These are phyloP conservation scores for Subanguina moxae DNA, from an alignment of 1,140 invertebrate species.

Conservation along the genomic window DNA sequence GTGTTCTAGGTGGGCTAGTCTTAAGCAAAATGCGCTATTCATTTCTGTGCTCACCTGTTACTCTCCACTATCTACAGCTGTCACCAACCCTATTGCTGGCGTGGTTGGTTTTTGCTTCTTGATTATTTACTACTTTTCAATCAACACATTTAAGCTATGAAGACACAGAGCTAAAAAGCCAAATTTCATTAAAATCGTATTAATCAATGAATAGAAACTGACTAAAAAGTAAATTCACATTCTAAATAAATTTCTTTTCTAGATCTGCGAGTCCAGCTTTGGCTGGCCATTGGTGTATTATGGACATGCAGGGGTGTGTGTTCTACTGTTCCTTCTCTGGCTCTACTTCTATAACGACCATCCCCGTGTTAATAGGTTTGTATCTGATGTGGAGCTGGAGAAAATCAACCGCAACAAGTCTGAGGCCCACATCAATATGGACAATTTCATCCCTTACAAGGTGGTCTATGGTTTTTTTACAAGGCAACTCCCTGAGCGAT, in stretches of 20 bases:
- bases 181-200: too few relatives aligned
- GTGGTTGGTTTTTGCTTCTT: slow-evolving; percentile 16
- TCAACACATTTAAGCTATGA: too few relatives aligned
- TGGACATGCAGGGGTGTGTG: slow-evolving; percentile 26
- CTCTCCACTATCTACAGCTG: slow-evolving; percentile 31
- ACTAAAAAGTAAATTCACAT: not conserved
- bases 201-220: not conserved
- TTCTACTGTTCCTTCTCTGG: slow-evolving; percentile 39
- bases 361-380: slow-evolving; percentile 27
- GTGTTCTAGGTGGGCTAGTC: slow-evolving; percentile 33
- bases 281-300: slow-evolving; percentile 46
- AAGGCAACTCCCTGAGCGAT: too few relatives aligned
- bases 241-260: not conserved
- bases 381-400: slow-evolving; percentile 28
- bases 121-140: not conserved
- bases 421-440: slow-evolving; percentile 33
- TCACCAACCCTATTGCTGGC: slow-evolving; percentile 32
- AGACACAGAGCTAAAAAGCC: not conserved
- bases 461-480: too few relatives aligned
- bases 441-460: slow-evolving; percentile 33
- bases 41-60: slow-evolving; percentile 39
- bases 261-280: slow-evolving; percentile 34
- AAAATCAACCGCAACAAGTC: slow-evolving; percentile 39
- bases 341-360: slow-evolving; percentile 35
- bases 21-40: slow-evolving; percentile 41